These are phyloP conservation scores for Coracias cyanogaster DNA, from an alignment of 2,797 vertebrate genomes.

Conservation along the genomic window DNA sequence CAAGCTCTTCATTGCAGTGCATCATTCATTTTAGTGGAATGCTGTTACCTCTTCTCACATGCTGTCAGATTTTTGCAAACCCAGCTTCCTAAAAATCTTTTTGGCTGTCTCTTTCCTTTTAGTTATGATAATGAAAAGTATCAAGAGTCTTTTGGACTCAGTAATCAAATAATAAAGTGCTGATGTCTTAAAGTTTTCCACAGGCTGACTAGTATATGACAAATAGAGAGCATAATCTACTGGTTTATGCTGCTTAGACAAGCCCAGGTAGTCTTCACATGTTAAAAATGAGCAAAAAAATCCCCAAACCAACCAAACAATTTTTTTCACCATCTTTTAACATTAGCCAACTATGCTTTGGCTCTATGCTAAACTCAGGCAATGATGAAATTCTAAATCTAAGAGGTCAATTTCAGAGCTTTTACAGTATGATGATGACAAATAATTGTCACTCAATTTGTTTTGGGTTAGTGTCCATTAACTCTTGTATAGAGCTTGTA, in stretches of 20 bases:
- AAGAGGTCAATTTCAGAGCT: neutral
- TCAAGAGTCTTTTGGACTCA: neutral
- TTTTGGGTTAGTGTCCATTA: neutral
- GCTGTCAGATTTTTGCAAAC: neutral
- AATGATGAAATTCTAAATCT: neutral
- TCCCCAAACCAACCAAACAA: neutral
- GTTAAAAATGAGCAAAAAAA: neutral
- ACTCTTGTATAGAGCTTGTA: neutral
- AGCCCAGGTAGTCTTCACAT: neutral
- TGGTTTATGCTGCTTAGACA: neutral
- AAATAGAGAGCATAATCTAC: neutral
- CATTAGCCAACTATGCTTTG: neutral
- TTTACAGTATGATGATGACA: neutral
- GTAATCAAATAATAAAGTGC: neutral
- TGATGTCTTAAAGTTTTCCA: neutral
- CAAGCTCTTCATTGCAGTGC: neutral
- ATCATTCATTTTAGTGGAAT: neutral
- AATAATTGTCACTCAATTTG: neutral
- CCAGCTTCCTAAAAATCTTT: neutral
- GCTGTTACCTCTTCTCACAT: neutral
- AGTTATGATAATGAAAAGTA: neutral
- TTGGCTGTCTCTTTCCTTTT: neutral
- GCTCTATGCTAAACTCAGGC: neutral
- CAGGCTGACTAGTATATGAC: neutral
- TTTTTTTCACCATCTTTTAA: neutral